Evolutionary conservation across 2,113 vertebrate genomes (phyloP), one percentile per base, ranked within the genome.

Genomic region (Circaetus cinerascens): DNA sequence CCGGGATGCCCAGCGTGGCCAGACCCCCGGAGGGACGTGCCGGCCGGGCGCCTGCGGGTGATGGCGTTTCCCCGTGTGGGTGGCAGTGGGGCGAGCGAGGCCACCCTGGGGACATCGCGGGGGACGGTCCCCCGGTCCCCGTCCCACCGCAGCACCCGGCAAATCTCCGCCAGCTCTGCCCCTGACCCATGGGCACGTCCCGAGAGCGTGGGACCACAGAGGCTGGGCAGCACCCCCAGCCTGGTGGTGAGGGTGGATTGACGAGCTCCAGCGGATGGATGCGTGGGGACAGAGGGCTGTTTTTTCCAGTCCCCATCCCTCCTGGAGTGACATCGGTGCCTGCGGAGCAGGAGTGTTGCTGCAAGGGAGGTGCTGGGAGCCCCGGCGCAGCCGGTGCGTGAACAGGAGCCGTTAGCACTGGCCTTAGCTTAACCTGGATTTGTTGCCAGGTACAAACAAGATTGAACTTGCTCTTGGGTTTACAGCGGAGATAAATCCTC

Each of bases 141-240:
- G 2, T 29, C 30, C 30, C 51, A 3, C 13, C 1, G 0, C 1
- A 1, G 46, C n/a, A 55, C 36, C 3, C 0, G 13, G 38, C 29
- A 46, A 46, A 63, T 6, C 56, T 26, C 40, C 13, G 21, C 69
- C 40, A 29, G 23, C 59, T n/a, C 29, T 66, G 6, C 69, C 36
- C 11, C 74, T 15, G 7, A 9, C 22, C 7, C 22, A 4, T 36
- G 25, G 34, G 1, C 34, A 5, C 5, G 0, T 50, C 51, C 43
- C 21, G 43, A 2, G 12, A 10, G 22, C 19, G 5, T 0, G 3
- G 29, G 43, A 18, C 29, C 41, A 4, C 1, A 0, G 21, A 8
- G 27, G 5, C 20, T 17, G n/a, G 11, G 14, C 34, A 60, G 27
- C n/a, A 3, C 7, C 21, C 17, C 43, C 80, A 21, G 7, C 5